These are phyloP conservation scores for Panopea generosa DNA, from an alignment of 2,888 invertebrate genomes.

Conservation along the genomic window DNA sequence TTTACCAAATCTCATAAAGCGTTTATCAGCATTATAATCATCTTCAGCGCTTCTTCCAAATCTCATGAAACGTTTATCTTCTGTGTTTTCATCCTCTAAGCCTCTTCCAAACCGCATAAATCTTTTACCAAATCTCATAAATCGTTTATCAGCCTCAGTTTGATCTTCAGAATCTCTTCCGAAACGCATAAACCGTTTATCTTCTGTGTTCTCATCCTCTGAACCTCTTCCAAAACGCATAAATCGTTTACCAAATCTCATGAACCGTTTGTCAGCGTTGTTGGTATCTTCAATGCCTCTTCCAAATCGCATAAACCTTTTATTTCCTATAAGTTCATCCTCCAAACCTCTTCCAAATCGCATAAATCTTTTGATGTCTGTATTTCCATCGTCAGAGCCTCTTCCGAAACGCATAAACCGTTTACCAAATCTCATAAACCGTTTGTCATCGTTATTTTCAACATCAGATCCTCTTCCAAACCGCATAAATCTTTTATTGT, in stretches of 20 bases:
- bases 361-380: constrained; percentile 73
- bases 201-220: constrained; percentile 44
- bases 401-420: constrained; percentile 71
- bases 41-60: constrained; percentile 67
- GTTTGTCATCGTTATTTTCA: constrained; percentile 57
- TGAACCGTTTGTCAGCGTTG: constrained; percentile 66
- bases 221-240: constrained; percentile 71
- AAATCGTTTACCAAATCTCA: constrained; percentile 70
- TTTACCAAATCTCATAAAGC: constrained; percentile 78
- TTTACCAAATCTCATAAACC: constrained; percentile 77
- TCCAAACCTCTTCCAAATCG: constrained; percentile 73
- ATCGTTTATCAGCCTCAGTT: constrained; percentile 11
- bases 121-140: constrained; percentile 57
- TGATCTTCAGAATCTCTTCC: constrained; percentile 55
- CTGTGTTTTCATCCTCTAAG: constrained; percentile 46
- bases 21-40: constrained; percentile 61
- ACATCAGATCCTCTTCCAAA: constrained; percentile 6
- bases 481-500: constrained; percentile 32
- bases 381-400: constrained; percentile 61
- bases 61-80: constrained; percentile 75
- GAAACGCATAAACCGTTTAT: constrained; percentile 77
- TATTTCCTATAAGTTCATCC: constrained; percentile 54
- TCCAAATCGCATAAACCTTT: constrained; percentile 78
- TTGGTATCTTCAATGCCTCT: constrained; percentile 44
- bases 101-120: constrained; percentile 77